Base-by-base conservation (phyloP, 2,888 invertebrate species). In the Epirrhoe alternata region DNA sequence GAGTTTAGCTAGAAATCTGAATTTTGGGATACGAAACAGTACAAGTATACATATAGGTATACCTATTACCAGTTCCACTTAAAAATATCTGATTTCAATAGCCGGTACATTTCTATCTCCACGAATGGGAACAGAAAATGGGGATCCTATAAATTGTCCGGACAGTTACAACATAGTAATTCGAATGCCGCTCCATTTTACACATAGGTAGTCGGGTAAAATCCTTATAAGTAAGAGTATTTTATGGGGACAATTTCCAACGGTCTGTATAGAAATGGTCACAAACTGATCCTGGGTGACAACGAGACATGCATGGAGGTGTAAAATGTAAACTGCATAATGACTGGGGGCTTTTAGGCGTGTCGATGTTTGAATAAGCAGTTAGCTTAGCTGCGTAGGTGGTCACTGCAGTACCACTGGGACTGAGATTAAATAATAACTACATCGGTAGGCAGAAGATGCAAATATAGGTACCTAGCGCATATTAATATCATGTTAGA, bases 331-430 rank as follows among this genome's bases (percentile, higher is more conserved):
- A 82, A 82, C 78, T 78, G 73, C 47, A 31, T 55, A 45, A 42
- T 42, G 10, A 45, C 17, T 33, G 47, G 5, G n/a, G 76, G 76
- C 77, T 77, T 78, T 80, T 71, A 78, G 74, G 68, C 66, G 72
- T 47, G 47, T 47, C 14, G 67, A 74, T 84, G 77, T 88, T 85
- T 85, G 80, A 71, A 75, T 67, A 81, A 81, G 76, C 77, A 77
- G 85, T 86, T 84, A 85, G 79, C 75, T 42, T 66, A 64, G 70
- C 63, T 72, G 77, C 77, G 81, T 81, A 77, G 81, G 82, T 82
- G 79, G 80, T 74, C 79, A 80, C 78, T 79, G 17, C 16, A 16
- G 24, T 16, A 17, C 17, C 17, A 17, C 4, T 42, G 12, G 38
- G 38, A 42, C 38, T 35, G 35, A 12, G 12, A 12, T 12, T 12